phyloP scores from a whole-genome alignment of 2,113 vertebrate genomes.

The Cochlearius cochlearius region DNA sequence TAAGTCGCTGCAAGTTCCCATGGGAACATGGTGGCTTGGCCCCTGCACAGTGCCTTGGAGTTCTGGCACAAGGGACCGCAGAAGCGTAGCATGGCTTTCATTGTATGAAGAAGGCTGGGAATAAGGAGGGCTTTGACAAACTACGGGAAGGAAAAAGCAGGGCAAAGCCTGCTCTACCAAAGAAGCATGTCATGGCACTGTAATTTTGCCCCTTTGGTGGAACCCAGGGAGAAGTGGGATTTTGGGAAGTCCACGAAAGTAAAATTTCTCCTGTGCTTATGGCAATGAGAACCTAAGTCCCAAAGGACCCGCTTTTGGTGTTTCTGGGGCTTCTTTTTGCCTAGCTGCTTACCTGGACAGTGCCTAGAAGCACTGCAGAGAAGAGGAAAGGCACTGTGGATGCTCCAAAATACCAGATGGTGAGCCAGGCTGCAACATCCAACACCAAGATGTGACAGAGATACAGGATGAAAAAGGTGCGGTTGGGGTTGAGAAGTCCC shows the following conservation, averaged over 20 bases:
- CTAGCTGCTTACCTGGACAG: constrained; percentile 70
- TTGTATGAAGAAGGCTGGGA: background rate
- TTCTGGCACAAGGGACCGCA: background rate
- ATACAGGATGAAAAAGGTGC: constrained; percentile 68
- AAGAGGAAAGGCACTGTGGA: constrained; percentile 71
- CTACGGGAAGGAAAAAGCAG: background rate
- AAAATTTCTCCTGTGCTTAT: background rate
- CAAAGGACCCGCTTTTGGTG: background rate
- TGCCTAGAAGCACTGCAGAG: constrained; percentile 72
- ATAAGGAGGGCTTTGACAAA: constrained; percentile 25
- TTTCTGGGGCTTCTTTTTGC: background rate
- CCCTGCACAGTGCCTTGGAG: background rate
- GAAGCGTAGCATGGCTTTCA: background rate
- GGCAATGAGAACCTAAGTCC: background rate
- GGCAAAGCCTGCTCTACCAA: background rate
- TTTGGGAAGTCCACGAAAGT: background rate
- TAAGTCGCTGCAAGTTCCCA: constrained; percentile 32
- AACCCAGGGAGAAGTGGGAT: background rate
- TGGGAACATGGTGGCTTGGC: constrained; percentile 55
- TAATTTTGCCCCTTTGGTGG: background rate
- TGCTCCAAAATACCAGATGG: constrained; percentile 75
- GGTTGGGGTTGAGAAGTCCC: constrained; percentile 76
- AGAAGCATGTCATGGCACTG: background rate
- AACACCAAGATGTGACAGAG: constrained; percentile 79
- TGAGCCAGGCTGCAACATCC: constrained; percentile 76